Base-by-base conservation (phyloP, 30 jellyfish, hydroid and myxozoan species). In the Pseudorhiza aurosa region DNA sequence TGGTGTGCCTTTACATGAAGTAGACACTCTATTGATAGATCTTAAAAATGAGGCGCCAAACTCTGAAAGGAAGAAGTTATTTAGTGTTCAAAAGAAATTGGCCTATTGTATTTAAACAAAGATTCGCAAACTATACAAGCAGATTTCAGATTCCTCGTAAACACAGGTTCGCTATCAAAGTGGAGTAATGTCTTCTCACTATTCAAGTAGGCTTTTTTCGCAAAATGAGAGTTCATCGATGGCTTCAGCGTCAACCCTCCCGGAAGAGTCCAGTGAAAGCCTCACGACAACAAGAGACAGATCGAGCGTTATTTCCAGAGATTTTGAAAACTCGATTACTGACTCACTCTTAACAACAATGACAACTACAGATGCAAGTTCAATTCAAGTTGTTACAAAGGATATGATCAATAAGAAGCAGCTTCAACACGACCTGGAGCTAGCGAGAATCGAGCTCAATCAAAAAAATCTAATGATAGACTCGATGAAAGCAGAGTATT, bases 381-480 rank as follows among this genome's bases (percentile, higher is more conserved):
- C 91, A n/a, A 68, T 39, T 0, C 67, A 22, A 47, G 42, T 83
- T 17, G 89, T 90, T 4, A 90, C 97, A 4, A 77, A 69, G 31
- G 94, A 58, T 4, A 68, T 84, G 88, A 65, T 90, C 29, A 40
- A 82, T 22, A 56, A 37, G 12, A 90, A 90, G 47, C 96, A 90
- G 37, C 83, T 90, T 6, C 96, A 83, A 18, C 97, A 83, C 57
- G 97, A 90, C 58, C 51, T 90, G 8, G 94, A 90, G 69, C 67
- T 82, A 46, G 81, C 88, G 39, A 90, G 70, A 43, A 84, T 90
- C 5, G 97, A 90, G 36, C 62, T 90, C 25, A 77, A 90, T 53
- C 97, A 90, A 68, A 83, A 76, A 60, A 53, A 78, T 78, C 32
- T 90, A 56, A 65, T 90, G 84, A 85, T 90, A 4, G 97, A 90